Evolutionary conservation across 2,888 invertebrate species (phyloP), one percentile per base, ranked within the genome.

Genomic region (Pelosia muscerda): DNA sequence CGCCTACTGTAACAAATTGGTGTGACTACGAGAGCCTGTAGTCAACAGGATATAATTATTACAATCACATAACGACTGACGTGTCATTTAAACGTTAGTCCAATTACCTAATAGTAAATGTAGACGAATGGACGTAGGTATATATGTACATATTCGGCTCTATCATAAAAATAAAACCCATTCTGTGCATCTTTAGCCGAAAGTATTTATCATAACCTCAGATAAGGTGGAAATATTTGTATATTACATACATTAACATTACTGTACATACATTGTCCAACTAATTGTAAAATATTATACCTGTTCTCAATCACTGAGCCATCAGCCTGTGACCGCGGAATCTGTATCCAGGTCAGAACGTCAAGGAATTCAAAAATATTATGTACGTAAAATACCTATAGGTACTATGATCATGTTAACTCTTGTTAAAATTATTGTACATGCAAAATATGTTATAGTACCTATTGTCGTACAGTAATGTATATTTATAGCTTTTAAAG

Each of bases 401-500:
- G 11, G 6, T 28, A n/a, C 28, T 15, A 38, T 4, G 38, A 13
- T 38, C 38, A 4, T 4, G 13, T 38, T 38, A 13, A 38, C 15
- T 38, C 38, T 4, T 15, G 4, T 38, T 38, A 38, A 38, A 1
- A 15, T 38, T 38, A 15, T 38, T 38, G 38, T 38, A 38, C 15
- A 38, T 38, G 13, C 15, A 15, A 38, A 38, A 38, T 11, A 38
- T 38, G 2, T 38, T 5, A 23, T 56, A 56, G n/a, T 19, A n/a
- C n/a, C n/a, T n/a, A 34, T 55, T 22, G 5, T 34, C 26, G 22
- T 23, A 57, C 31, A 42, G 42, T 11, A 38, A 38, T n/a, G 15
- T 15, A 38, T 38, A 38, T 22, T 22, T 22, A 19, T 60, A 25
- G 65, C 55, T 66, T 59, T 31, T 53, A 49, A 49, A 49, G 64